Percentiles rank a stretch among this genome's conserved stretches.
phyloP scores from a whole-genome alignment of 2,797 vertebrate genomes.

The Spea hammondii region DNA sequence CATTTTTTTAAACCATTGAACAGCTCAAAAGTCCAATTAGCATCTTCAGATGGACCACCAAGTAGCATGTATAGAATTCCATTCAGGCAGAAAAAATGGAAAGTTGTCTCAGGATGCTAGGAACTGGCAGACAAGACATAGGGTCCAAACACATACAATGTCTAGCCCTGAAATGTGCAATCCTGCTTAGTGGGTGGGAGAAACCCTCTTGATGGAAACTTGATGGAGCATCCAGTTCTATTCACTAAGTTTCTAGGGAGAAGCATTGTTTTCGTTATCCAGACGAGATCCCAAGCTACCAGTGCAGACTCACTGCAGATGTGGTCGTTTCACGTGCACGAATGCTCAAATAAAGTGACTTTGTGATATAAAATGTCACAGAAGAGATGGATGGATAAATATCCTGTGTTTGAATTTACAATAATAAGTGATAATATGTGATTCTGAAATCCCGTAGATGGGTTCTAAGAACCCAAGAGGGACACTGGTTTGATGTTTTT shows the following conservation, averaged over 20 bases:
- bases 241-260: slow-evolving; percentile 8
- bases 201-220: slow-evolving; percentile 7
- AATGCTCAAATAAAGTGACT: too few species aligned
- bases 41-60: slow-evolving; percentile 16
- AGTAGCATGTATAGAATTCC: neutral
- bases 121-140: neutral
- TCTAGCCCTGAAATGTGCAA: neutral
- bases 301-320: slow-evolving; percentile 6
- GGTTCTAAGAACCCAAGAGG: too few species aligned
- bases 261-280: slow-evolving; percentile 8
- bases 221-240: slow-evolving; percentile 21
- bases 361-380: too few species aligned
- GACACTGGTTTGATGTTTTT: too few species aligned
- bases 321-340: neutral
- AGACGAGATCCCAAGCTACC: slow-evolving; percentile 7
- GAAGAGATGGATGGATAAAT: too few species aligned
- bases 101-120: neutral
- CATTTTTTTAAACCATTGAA: slow-evolving; percentile 5
- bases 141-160: slow-evolving; percentile 12
- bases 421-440: too few species aligned
- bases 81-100: neutral
- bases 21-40: slow-evolving; percentile 6
- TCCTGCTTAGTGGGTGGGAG: slow-evolving; percentile 25
- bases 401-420: too few species aligned
- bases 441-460: too few species aligned